Base-by-base conservation (phyloP, 2,888 invertebrate genomes). In the Microctonus aethiopoides region DNA sequence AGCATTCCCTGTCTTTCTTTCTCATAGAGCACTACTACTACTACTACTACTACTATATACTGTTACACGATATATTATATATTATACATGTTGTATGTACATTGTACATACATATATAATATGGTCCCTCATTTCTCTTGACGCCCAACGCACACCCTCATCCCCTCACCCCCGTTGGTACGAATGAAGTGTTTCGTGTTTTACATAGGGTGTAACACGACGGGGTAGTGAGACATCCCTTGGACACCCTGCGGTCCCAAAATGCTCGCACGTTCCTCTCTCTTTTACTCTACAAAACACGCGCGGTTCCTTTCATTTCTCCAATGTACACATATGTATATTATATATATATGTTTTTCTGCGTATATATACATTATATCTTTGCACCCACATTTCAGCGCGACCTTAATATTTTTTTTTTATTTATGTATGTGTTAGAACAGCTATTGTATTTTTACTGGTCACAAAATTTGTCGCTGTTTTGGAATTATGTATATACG, bases 201-300 rank as follows among this genome's bases (percentile, higher is more conserved):
- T 51, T 68, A 67, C 59, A 68, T 54, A 67, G 56, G 75, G 11
- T 75, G 75, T 75, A 76, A 77, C 82, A 75, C 79, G 72, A 75
- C 79, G 73, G 80, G 79, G 77, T 77, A 77, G 78, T 75, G 78
- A 78, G 75, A 77, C 79, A 79, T 79, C 76, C 76, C 73, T 65
- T 29, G 52, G 69, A 70, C 70, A 70, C 70, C 70, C 70, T 70
- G 70, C 32, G 61, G 70, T 65, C 65, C 61, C n/a, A 54, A 57
- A 39, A n/a, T 65, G 60, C 65, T 65, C 60, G 60, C 69, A 59
- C 68, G 68, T 60, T 69, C 63, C 39, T 24, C 32, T 41, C 56
- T 46, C 41, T 57, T 63, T 32, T 24, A 52, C 16, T 52, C 1
- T 11, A 29, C 39, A 65, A 1, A 6, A 29, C 39, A 65, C 26